Percentiles rank a stretch among this genome's conserved stretches.
phyloP scores from a whole-genome alignment of 2,113 vertebrate species.

The Barnardius zonarius region DNA sequence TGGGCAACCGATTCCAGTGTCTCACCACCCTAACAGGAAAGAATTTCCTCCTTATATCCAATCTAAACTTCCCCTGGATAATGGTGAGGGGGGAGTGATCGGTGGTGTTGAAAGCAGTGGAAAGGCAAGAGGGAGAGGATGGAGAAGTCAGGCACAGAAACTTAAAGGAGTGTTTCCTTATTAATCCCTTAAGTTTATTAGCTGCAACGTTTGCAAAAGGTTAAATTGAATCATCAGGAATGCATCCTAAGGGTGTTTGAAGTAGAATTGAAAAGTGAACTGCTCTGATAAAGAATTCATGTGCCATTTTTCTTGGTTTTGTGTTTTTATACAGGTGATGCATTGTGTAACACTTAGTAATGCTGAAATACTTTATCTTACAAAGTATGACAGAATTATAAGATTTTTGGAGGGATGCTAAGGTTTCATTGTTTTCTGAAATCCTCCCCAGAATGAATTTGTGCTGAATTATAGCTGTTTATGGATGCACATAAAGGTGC shows the following conservation, averaged over 20 bases:
- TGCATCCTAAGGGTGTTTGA: neutral
- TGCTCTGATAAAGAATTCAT: neutral
- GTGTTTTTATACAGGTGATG: neutral
- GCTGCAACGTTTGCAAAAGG: neutral
- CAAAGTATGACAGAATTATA: neutral
- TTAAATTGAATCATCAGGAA: neutral
- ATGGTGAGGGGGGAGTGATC: no score
- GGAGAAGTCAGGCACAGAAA: neutral
- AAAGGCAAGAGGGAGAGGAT: neutral
- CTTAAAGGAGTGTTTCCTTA: neutral
- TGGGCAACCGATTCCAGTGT: no score
- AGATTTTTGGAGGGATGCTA: neutral
- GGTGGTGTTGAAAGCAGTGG: fast-evolving
- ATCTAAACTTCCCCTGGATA: no score
- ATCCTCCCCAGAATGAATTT: neutral
- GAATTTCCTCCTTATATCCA: no score
- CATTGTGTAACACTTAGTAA: neutral
- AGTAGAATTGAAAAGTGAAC: neutral
- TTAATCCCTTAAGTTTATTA: neutral
- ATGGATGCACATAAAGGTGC: neutral
- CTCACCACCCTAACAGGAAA: no score
- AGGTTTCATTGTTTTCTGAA: neutral
- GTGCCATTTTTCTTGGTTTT: neutral
- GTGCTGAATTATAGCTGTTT: neutral
- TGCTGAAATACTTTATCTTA: neutral